Conservation (phyloP, 2,888 invertebrate species). For the Tetranychus truncatus region DNA sequence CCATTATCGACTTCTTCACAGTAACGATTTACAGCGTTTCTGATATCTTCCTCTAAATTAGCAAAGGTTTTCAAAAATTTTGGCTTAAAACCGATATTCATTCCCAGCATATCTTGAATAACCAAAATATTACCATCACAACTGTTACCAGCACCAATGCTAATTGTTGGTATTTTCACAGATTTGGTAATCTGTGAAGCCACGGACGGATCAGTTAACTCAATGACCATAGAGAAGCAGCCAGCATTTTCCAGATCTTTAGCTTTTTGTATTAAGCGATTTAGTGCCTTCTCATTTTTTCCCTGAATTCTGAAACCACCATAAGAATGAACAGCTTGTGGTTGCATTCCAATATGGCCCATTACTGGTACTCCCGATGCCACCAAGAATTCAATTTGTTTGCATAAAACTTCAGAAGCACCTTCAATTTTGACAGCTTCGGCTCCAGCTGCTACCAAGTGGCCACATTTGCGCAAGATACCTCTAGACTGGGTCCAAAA, state of each 20-base stretch:
- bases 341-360: conserved; percentile 18
- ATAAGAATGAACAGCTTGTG: conserved; percentile 9
- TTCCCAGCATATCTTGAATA: conserved; percentile 18
- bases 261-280: conserved; percentile 4
- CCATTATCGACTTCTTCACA: background rate
- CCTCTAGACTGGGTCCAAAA: background rate
- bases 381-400: conserved; percentile 9
- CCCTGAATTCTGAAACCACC: conserved; percentile 17
- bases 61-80: conserved; percentile 14
- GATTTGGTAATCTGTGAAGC: conserved; percentile 2
- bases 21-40: conserved; percentile 9
- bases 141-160: conserved; percentile 17
- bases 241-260: conserved; percentile 16
- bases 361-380: conserved; percentile 14
- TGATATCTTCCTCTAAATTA: background rate
- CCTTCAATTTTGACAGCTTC: conserved; percentile 18
- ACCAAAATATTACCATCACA: conserved; percentile 18
- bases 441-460: conserved; percentile 11
- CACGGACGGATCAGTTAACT: conserved; percentile 12
- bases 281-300: background rate
- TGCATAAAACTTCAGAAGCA: background rate
- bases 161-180: conserved; percentile 16
- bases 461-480: background rate
- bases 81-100: conserved; percentile 9
- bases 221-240: conserved; percentile 7